Percentiles rank a stretch among this genome's conserved stretches.
These are phyloP conservation scores for Saccostrea glomerata DNA, from an alignment of 1,140 invertebrate species.

Conservation along the genomic window DNA sequence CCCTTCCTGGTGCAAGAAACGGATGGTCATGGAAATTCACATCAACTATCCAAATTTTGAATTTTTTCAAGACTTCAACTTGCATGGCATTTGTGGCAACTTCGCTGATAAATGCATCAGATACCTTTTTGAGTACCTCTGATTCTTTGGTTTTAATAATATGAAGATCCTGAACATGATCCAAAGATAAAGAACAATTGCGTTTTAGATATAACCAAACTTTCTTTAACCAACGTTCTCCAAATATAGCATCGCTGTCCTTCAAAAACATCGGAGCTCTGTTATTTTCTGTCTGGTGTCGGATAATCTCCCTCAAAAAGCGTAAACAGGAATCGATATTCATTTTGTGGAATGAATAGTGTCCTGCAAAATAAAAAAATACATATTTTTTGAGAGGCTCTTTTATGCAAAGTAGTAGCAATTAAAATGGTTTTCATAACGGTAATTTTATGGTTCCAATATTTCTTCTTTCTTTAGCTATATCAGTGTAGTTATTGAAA, in stretches of 20 bases:
- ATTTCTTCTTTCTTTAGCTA: no score
- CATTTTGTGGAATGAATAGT: neutral
- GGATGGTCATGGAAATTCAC: neutral
- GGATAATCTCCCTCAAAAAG: neutral
- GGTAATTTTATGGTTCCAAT: no score
- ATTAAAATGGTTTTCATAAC: no score
- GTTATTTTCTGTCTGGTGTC: neutral
- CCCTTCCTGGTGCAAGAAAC: neutral
- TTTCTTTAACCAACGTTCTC: neutral
- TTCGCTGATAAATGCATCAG: neutral
- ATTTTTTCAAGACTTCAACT: neutral
- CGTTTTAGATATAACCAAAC: neutral
- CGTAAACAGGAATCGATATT: neutral
- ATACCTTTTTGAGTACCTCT: neutral
- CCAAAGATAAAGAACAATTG: neutral
- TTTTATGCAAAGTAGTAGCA: no score
- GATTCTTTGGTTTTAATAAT: neutral
- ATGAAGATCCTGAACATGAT: neutral
- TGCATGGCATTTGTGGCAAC: neutral
- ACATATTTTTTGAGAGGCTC: no score
- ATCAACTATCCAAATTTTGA: constrained; percentile 8
- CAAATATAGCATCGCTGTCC: neutral
- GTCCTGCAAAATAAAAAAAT: neutral
- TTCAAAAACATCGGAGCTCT: neutral
- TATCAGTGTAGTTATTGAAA: no score